These are phyloP conservation scores for Illadopsis cleaveri DNA, from an alignment of 2,113 vertebrate genomes.

Conservation along the genomic window DNA sequence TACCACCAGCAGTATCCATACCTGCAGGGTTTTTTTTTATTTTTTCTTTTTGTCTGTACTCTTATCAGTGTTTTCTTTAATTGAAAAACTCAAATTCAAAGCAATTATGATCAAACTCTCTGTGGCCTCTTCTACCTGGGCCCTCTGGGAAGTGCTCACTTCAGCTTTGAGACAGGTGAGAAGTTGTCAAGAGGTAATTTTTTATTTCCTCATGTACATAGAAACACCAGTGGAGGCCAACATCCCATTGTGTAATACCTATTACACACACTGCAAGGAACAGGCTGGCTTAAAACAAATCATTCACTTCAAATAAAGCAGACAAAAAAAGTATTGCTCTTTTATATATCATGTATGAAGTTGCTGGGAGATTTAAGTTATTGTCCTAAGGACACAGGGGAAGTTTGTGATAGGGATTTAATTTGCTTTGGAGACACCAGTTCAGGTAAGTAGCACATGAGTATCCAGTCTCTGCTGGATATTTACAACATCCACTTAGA, in stretches of 20 bases:
- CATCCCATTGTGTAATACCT: not conserved
- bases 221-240: not conserved
- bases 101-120: not conserved
- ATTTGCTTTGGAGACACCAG: not conserved
- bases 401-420: not conserved
- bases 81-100: not conserved
- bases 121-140: not conserved
- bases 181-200: not conserved
- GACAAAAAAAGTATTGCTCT: not conserved
- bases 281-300: not conserved
- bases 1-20: not conserved
- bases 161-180: not conserved
- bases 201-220: not conserved
- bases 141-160: not conserved
- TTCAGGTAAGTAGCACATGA: not conserved
- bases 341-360: not conserved
- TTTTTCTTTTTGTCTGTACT: not conserved
- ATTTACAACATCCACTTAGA: not conserved
- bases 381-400: not conserved
- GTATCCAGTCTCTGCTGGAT: not conserved
- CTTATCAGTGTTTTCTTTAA: not conserved
- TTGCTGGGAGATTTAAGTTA: not conserved
- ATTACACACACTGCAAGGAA: not conserved
- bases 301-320: not conserved
- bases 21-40: not conserved